phyloP scores from a whole-genome alignment of 2,888 invertebrate species.

The Cephonodes hylas region DNA sequence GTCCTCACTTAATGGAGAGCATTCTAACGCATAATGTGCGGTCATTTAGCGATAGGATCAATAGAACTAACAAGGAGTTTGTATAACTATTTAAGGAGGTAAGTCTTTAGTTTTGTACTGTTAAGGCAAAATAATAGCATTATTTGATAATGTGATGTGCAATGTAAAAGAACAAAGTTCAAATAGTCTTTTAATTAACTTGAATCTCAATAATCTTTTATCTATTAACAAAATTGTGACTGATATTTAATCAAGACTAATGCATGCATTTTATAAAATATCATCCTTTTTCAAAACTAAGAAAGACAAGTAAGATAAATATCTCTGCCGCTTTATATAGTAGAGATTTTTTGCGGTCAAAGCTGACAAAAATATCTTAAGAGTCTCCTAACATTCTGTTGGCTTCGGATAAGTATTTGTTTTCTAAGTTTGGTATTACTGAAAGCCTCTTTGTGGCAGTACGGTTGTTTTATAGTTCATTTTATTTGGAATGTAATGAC shows the following conservation, averaged over 20 bases:
- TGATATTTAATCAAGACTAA: no score
- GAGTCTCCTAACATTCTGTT: background rate
- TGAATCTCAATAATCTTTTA: no score
- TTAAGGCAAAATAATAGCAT: no score
- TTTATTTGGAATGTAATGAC: slow-evolving; percentile 17
- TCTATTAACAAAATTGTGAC: no score
- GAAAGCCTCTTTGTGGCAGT: background rate
- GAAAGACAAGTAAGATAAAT: background rate
- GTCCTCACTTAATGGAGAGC: slow-evolving; percentile 39
- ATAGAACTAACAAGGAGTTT: slow-evolving; percentile 11
- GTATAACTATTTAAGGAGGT: no score
- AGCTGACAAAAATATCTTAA: background rate
- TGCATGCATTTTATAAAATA: no score
- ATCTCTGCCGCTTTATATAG: background rate
- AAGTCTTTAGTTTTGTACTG: no score
- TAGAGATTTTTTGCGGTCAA: background rate
- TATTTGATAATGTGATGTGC: no score
- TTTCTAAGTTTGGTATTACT: background rate
- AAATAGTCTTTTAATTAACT: no score
- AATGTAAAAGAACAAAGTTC: no score
- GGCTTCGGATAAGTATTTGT: background rate
- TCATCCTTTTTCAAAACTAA: no score
- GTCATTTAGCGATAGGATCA: slow-evolving; percentile 24
- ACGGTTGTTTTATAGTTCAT: background rate
- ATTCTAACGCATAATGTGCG: slow-evolving; percentile 25